Conservation (phyloP, 2,113 vertebrate species). For the Nanorana parkeri region DNA sequence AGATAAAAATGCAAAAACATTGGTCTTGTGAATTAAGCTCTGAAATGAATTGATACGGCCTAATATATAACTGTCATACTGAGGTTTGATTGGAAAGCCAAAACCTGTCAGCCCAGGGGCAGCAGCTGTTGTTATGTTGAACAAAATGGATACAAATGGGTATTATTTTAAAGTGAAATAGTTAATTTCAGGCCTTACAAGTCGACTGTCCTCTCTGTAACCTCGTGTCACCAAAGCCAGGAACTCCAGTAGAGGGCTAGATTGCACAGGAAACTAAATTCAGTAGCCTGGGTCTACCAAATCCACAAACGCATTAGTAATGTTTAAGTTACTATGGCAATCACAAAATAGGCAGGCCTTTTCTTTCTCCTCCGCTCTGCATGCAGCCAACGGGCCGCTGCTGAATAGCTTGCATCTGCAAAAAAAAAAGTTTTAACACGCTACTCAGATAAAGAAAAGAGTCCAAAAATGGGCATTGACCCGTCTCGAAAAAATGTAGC, state of each 20-base stretch:
- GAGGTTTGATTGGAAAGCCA: conserved; percentile 76
- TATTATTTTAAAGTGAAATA: conserved; percentile 90
- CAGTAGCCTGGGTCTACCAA: conserved; percentile 67
- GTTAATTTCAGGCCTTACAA: conserved; percentile 87
- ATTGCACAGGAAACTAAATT: conserved; percentile 83
- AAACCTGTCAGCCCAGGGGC: conserved; percentile 72
- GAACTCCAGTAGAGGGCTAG: conserved; percentile 87
- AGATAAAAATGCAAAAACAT: conserved; percentile 64
- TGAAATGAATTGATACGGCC: conserved; percentile 72
- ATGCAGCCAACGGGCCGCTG: conserved; percentile 91
- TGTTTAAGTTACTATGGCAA: conserved; percentile 97
- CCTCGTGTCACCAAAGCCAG: conserved; percentile 82
- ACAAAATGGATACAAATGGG: conserved; percentile 91
- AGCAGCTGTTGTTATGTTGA: conserved; percentile 87
- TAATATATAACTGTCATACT: conserved; percentile 83
- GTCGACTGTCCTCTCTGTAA: conserved; percentile 83
- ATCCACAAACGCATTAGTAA: conserved; percentile 82
- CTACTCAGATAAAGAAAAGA: conserved; percentile 88
- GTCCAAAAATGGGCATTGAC: conserved; percentile 96
- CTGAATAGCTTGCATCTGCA: conserved; percentile 98
- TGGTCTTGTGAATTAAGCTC: conserved; percentile 71
- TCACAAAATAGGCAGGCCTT: conserved; percentile 86
- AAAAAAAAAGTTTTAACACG: conserved; percentile 86
- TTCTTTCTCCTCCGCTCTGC: conserved; percentile 89
- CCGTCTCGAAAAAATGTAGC: conserved; percentile 94